phyloP scores from a whole-genome alignment of 2,113 vertebrate genomes.

The Hippotragus niger region DNA sequence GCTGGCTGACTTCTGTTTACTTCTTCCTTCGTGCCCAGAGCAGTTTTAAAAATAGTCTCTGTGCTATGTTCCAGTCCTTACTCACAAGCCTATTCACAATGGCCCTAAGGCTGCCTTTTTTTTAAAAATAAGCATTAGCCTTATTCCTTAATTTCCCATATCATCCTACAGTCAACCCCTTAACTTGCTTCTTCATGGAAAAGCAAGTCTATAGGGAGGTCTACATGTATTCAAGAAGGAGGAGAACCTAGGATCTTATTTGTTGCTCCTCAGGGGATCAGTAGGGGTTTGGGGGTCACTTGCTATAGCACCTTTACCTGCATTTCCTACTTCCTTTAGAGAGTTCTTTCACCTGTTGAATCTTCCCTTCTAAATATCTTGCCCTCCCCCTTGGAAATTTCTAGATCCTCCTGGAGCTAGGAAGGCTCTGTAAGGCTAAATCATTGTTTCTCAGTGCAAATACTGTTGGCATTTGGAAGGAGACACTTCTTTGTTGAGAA shows the following conservation, averaged over 20 bases:
- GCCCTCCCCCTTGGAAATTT: not conserved
- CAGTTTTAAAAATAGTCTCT: not conserved
- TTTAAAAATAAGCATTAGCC: not conserved
- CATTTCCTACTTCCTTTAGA: not conserved
- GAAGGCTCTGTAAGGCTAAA: not conserved
- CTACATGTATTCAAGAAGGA: not conserved
- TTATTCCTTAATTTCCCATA: not conserved
- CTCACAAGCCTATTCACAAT: not conserved
- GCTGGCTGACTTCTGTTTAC: not conserved
- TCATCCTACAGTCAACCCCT: not conserved
- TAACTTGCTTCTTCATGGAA: not conserved
- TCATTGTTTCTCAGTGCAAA: not conserved
- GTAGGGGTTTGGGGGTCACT: not conserved
- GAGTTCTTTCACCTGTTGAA: not conserved
- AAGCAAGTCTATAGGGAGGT: not conserved
- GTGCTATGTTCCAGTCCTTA: not conserved
- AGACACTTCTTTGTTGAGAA: not conserved
- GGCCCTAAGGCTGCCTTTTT: not conserved
- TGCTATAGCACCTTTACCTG: not conserved
- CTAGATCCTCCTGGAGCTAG: not conserved
- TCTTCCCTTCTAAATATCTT: not conserved
- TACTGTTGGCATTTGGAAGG: not conserved
- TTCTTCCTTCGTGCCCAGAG: not conserved
- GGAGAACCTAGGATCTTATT: not conserved
- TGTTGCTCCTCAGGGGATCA: not conserved